phyloP scores from a whole-genome alignment of 2,888 invertebrate genomes.

The Girardia tigrina region DNA sequence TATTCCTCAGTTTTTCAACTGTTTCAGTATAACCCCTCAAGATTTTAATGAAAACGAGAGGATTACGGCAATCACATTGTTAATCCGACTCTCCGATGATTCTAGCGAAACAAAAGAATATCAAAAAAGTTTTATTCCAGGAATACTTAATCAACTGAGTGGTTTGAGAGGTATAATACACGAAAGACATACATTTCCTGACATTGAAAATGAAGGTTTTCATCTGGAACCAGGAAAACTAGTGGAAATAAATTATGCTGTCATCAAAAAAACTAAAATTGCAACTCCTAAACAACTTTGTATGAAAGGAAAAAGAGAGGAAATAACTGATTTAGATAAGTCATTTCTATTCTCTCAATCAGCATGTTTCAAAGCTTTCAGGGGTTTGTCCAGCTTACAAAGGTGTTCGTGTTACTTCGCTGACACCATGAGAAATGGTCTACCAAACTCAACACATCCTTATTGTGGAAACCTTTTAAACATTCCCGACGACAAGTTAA shows the following conservation, averaged over 20 bases:
- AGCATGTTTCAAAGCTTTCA: background rate
- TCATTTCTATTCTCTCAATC: background rate
- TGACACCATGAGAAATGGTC: background rate
- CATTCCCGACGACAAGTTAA: background rate
- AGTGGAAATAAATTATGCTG: background rate
- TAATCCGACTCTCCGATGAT: background rate
- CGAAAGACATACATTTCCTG: background rate
- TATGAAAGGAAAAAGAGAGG: background rate
- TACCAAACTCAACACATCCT: background rate
- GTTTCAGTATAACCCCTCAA: background rate
- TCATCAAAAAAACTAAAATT: conserved; percentile 2
- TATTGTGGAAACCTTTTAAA: conserved; percentile 15
- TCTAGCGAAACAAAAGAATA: background rate
- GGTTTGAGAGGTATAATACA: conserved; percentile 2
- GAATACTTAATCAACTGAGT: conserved; percentile 2
- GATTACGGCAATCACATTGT: background rate
- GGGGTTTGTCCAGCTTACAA: background rate
- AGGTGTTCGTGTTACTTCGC: background rate
- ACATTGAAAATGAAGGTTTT: conserved; percentile 10
- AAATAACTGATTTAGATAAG: background rate
- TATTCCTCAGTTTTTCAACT: conserved; percentile 6
- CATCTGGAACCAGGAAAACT: conserved; percentile 1
- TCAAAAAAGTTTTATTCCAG: background rate
- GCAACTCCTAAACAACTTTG: background rate
- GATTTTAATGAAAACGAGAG: background rate